Conservation (phyloP, 2,888 invertebrate genomes). For the Sarcophaga caerulescens region DNA sequence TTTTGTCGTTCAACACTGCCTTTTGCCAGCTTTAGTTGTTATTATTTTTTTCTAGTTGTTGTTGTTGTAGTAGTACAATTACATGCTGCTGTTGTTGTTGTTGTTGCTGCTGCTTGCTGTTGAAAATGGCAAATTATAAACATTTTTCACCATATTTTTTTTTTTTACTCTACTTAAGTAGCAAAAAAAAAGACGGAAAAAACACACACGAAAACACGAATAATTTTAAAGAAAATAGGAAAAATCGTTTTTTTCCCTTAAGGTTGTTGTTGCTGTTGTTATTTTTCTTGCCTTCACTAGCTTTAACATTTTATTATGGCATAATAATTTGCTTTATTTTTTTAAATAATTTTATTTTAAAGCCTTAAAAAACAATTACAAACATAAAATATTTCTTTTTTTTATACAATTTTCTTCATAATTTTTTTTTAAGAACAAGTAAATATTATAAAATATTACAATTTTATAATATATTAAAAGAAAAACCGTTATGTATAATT, state of each 20-base stretch:
- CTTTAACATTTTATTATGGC: slow-evolving; percentile 58
- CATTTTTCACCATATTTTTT: slow-evolving; percentile 47
- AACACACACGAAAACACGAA: slow-evolving; percentile 2
- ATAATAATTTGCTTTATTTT: slow-evolving; percentile 31
- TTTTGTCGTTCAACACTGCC: slow-evolving; percentile 18
- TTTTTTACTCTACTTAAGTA: slow-evolving; percentile 11
- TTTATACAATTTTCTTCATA: background rate
- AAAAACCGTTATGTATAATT: slow-evolving; percentile 1
- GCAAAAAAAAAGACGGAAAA: too few relatives aligned
- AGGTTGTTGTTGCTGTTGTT: slow-evolving; percentile 25
- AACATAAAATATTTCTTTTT: slow-evolving; percentile 9
- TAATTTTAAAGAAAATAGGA: slow-evolving; percentile 30
- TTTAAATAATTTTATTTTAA: too few relatives aligned
- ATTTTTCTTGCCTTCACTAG: slow-evolving; percentile 32
- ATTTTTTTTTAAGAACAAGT: background rate
- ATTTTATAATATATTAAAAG: background rate
- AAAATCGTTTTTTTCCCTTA: slow-evolving; percentile 50
- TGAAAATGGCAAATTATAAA: slow-evolving; percentile 55
- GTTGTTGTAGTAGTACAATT: too few relatives aligned
- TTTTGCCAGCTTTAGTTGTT: slow-evolving; percentile 45
- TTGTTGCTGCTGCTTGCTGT: slow-evolving; percentile 41
- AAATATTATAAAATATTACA: too few relatives aligned
- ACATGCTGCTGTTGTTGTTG: background rate
- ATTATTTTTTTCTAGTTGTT: too few relatives aligned
- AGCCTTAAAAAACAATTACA: background rate